Conservation (phyloP, 35 echinoderm and acorn worm species). For the Ophiothrix spiculata region DNA sequence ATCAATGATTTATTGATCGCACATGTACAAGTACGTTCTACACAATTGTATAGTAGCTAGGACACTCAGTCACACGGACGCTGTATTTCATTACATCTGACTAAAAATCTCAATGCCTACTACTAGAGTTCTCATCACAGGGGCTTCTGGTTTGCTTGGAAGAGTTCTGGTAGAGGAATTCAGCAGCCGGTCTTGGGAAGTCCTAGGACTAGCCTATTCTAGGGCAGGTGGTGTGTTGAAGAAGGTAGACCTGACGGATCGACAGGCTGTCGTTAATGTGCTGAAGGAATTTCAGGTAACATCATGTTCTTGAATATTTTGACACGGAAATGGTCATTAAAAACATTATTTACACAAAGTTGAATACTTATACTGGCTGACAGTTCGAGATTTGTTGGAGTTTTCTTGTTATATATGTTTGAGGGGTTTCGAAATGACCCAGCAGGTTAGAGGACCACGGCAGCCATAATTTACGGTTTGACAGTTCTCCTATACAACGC, state of each 20-base stretch:
- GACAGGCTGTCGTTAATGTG: constrained; percentile 30
- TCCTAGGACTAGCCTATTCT: constrained; percentile 72
- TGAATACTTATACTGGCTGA: not conserved
- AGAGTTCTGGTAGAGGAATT: constrained; percentile 76
- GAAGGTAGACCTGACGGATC: constrained; percentile 77
- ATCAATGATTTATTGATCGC: no score
- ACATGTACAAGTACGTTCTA: no score
- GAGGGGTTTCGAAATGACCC: not conserved
- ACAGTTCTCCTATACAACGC: no score
- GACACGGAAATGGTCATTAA: no score
- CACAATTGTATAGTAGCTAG: no score
- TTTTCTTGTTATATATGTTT: not conserved
- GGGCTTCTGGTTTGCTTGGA: constrained; percentile 84
- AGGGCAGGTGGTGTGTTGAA: constrained; percentile 48
- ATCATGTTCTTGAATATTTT: no score
- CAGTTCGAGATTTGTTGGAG: no score
- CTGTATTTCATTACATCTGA: no score
- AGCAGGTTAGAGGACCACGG: not conserved
- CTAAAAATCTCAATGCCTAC: no score
- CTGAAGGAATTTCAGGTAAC: constrained; percentile 72
- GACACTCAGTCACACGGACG: no score
- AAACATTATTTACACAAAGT: no score
- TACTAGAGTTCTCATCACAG: constrained; percentile 79
- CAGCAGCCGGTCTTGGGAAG: constrained; percentile 63
- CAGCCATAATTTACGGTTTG: not conserved